These are phyloP conservation scores for Plectropomus leopardus DNA, from an alignment of 2,113 vertebrate genomes.

Conservation along the genomic window DNA sequence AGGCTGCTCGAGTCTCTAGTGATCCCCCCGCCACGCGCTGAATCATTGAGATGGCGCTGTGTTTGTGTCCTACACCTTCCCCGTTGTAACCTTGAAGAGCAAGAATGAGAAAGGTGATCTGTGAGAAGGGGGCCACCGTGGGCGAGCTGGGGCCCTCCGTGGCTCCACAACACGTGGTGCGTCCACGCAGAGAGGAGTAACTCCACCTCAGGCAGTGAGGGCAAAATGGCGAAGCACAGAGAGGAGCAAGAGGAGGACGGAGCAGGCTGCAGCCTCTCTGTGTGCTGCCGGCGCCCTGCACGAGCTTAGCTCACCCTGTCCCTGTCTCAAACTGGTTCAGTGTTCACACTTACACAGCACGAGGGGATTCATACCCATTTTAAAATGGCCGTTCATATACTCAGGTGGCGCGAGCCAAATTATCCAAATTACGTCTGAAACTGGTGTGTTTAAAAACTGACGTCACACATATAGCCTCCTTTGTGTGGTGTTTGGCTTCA, in stretches of 20 bases:
- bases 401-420: neutral
- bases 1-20: conserved; percentile 26
- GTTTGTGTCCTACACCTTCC: neutral
- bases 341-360: too few relatives aligned
- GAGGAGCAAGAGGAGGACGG: conserved; percentile 25
- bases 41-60: neutral
- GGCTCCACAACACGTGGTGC: conserved; percentile 74
- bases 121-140: conserved; percentile 30
- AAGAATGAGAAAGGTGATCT: conserved; percentile 41
- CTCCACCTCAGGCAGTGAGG: conserved; percentile 75
- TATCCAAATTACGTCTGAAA: neutral
- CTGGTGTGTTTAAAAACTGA: conserved; percentile 20
- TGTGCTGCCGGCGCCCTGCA: conserved; percentile 1
- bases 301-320: neutral
- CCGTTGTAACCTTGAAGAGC: conserved; percentile 24
- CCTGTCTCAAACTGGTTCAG: too few relatives aligned
- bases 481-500: neutral
- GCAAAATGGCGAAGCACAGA: conserved; percentile 82
- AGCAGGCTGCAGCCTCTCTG: conserved; percentile 3
- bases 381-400: conserved; percentile 49
- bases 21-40: conserved; percentile 5
- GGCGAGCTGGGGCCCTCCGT: conserved; percentile 44
- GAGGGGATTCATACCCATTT: neutral
- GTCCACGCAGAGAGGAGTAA: conserved; percentile 62
- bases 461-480: neutral